Conservation (phyloP, 2,797 vertebrate species). For the Pangasius mekongensis region DNA sequence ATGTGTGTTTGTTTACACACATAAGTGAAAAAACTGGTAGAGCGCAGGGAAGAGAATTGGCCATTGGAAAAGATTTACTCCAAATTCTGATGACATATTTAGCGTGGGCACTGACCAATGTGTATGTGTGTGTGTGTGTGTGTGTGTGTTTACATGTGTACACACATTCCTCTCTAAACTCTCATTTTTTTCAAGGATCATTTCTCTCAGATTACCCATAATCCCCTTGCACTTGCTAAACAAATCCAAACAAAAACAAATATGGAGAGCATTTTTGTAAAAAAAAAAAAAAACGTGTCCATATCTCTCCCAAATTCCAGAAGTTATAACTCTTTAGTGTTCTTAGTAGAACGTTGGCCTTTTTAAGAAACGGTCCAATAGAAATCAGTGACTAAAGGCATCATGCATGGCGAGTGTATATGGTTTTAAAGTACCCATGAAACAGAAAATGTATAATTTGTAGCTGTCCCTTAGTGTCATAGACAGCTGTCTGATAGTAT, state of each 20-base stretch:
- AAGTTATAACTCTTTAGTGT: neutral
- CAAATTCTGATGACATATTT: constrained; percentile 23
- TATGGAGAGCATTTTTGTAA: neutral
- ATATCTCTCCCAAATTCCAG: neutral
- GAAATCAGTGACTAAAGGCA: neutral
- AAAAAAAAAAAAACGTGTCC: neutral
- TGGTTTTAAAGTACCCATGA: neutral
- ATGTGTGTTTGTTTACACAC: constrained; percentile 12
- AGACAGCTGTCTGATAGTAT: neutral
- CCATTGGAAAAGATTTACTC: constrained; percentile 2
- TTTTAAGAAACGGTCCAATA: neutral
- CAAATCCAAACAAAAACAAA: neutral
- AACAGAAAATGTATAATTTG: neutral
- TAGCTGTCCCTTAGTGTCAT: neutral
- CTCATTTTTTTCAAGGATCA: neutral
- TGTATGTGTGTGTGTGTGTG: neutral
- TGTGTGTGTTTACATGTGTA: neutral
- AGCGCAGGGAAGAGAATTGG: neutral
- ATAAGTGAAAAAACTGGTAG: neutral
- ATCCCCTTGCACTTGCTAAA: neutral
- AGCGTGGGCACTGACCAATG: neutral
- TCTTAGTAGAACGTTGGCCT: neutral
- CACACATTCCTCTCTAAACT: neutral
- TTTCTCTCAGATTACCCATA: neutral
- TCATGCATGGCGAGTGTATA: too few relatives aligned